Percentiles rank a stretch among this genome's conserved stretches.
Conservation (phyloP, 1,140 invertebrate species). For the Vanessa tameamea region DNA sequence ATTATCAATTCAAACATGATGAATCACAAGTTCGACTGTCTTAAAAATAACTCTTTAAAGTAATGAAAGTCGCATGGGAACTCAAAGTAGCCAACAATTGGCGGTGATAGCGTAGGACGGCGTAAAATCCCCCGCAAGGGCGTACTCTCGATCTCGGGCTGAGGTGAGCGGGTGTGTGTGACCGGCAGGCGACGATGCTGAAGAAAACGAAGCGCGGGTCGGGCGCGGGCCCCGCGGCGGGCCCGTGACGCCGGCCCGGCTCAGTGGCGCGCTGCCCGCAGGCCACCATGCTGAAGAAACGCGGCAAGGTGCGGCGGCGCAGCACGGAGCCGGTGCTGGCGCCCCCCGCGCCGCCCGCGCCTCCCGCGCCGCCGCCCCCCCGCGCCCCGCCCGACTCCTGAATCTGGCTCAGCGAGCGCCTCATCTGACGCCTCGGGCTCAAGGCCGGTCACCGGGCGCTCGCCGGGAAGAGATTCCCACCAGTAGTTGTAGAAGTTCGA, state of each 20-base stretch:
- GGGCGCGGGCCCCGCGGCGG: slow-evolving; percentile 66
- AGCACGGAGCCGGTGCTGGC: slow-evolving; percentile 95
- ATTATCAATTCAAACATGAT: not conserved
- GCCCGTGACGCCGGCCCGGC: slow-evolving; percentile 66
- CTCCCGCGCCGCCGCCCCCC: slow-evolving; percentile 64
- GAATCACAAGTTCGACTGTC: too few species aligned
- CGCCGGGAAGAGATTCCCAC: slow-evolving; percentile 79
- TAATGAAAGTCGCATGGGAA: too few species aligned
- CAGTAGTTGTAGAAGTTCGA: slow-evolving; percentile 60
- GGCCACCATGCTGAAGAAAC: slow-evolving; percentile 94
- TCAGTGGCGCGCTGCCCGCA: slow-evolving; percentile 81
- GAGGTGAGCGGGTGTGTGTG: slow-evolving; percentile 57
- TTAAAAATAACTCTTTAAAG: too few species aligned
- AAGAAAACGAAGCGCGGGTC: slow-evolving; percentile 97
- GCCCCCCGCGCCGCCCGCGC: slow-evolving; percentile 76
- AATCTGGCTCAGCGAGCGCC: slow-evolving; percentile 85
- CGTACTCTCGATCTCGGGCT: slow-evolving; percentile 26
- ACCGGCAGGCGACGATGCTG: slow-evolving; percentile 90
- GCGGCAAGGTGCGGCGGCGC: slow-evolving; percentile 96
- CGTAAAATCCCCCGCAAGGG: slow-evolving; percentile 14
- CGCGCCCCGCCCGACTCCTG: slow-evolving; percentile 68
- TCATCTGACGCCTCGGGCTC: slow-evolving; percentile 83
- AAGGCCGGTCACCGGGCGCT: slow-evolving; percentile 67
- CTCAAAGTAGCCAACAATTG: too few species aligned
- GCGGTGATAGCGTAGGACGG: not conserved